These are phyloP conservation scores for Hydroisotoma schaefferi DNA, from an alignment of 2,888 invertebrate species.

Conservation along the genomic window DNA sequence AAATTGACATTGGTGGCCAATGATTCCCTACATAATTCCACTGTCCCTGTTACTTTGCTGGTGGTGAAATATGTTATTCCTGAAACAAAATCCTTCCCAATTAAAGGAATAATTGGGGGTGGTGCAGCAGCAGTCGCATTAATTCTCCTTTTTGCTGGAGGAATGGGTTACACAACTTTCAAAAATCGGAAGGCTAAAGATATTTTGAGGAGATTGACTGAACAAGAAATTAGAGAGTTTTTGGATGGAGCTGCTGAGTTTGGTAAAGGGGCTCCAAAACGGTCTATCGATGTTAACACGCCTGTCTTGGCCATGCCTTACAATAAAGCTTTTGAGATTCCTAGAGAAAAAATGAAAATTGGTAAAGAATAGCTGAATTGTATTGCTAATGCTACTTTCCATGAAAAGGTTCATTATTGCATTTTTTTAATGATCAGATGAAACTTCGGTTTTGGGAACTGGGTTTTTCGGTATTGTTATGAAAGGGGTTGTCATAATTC, in stretches of 20 bases:
- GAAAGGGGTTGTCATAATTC: conserved; percentile 21
- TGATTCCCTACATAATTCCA: background rate
- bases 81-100: background rate
- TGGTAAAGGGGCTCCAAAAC: conserved; percentile 10
- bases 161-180: conserved; percentile 11
- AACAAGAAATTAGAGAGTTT: conserved; percentile 39
- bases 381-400: background rate
- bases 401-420: background rate
- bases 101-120: conserved; percentile 3
- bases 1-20: conserved; percentile 5
- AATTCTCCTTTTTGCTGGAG: background rate
- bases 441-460: conserved; percentile 35
- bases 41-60: conserved; percentile 3
- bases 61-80: background rate
- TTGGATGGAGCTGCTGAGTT: conserved; percentile 28
- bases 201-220: conserved; percentile 29
- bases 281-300: conserved; percentile 31
- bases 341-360: conserved; percentile 27
- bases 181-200: conserved; percentile 23
- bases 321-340: conserved; percentile 33
- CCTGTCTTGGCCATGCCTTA: conserved; percentile 34
- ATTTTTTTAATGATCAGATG: conserved; percentile 22
- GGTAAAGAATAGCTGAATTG: conserved; percentile 17
- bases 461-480: conserved; percentile 39
- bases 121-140: conserved; percentile 2